Conservation (phyloP, 1,140 invertebrate genomes). For the Euwallacea similis region DNA sequence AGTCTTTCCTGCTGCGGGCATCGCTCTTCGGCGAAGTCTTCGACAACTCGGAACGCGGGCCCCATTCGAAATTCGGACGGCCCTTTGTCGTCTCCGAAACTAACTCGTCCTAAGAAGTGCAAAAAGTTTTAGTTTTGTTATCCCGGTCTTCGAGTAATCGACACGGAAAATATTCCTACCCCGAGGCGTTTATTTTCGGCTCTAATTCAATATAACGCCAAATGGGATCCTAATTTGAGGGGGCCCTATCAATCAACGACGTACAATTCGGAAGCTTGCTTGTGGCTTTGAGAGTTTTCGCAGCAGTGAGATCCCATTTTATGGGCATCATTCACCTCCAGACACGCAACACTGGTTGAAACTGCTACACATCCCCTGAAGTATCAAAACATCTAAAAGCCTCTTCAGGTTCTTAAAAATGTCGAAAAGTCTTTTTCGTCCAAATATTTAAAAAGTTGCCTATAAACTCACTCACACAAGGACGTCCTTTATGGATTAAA, state of each 20-base stretch:
- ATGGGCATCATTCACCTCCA: too few species aligned
- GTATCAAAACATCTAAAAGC: too few species aligned
- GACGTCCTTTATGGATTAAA: too few species aligned
- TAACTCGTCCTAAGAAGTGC: neutral
- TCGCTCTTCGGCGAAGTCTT: slow-evolving; percentile 31
- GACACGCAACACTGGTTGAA: too few species aligned
- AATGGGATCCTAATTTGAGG: slow-evolving; percentile 36
- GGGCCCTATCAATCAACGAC: slow-evolving; percentile 35
- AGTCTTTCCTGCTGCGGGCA: slow-evolving; percentile 28
- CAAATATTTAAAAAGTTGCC: too few species aligned
- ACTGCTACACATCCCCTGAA: too few species aligned
- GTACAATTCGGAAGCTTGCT: slow-evolving; percentile 38
- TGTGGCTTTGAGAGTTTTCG: slow-evolving; percentile 38
- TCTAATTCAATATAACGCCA: slow-evolving; percentile 35
- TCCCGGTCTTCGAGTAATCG: slow-evolving; percentile 1
- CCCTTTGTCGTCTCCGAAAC: slow-evolving; percentile 11
- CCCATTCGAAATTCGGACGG: slow-evolving; percentile 35
- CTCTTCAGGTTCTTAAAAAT: too few species aligned
- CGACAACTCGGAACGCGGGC: slow-evolving; percentile 39
- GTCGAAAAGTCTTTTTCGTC: too few species aligned
- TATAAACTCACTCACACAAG: too few species aligned
- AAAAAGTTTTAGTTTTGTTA: slow-evolving; percentile 7
- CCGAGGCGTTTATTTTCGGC: slow-evolving; percentile 20
- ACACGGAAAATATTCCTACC: slow-evolving; percentile 8
- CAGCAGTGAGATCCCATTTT: slow-evolving; percentile 2